Percentiles rank a stretch among this genome's conserved stretches.
phyloP scores from a whole-genome alignment of 1,140 invertebrate genomes.

The Achroia grisella region DNA sequence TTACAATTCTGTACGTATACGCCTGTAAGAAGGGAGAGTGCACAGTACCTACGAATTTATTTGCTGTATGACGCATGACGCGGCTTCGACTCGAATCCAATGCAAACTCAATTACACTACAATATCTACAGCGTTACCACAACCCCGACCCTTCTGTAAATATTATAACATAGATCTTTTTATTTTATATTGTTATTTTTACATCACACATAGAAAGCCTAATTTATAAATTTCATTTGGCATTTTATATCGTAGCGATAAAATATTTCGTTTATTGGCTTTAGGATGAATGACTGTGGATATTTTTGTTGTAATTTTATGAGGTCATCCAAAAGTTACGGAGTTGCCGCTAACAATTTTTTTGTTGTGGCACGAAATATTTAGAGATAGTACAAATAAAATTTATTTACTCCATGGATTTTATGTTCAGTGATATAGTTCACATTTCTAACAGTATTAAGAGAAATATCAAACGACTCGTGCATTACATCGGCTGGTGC shows the following conservation, averaged over 20 bases:
- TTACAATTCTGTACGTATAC: constrained; percentile 15
- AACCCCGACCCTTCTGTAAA: constrained; percentile 44
- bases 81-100: too few species aligned
- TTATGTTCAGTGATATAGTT: constrained; percentile 18
- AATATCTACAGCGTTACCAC: constrained; percentile 30
- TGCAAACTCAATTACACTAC: too few species aligned
- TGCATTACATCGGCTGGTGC: too few species aligned
- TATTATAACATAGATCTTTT: constrained; percentile 38
- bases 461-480: background rate
- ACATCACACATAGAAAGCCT: constrained; percentile 27
- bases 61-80: too few species aligned
- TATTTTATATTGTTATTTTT: constrained; percentile 28
- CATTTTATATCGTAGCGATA: constrained; percentile 32
- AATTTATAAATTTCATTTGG: constrained; percentile 35
- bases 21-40: background rate
- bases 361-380: constrained; percentile 27
- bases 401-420: constrained; percentile 23
- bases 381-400: constrained; percentile 70
- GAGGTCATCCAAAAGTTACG: background rate
- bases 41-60: background rate
- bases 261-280: constrained; percentile 37
- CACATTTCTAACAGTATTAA: constrained; percentile 22
- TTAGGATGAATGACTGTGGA: constrained; percentile 17
- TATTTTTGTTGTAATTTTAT: constrained; percentile 35
- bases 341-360: constrained; percentile 3